These are phyloP conservation scores for Augochlora pura DNA, from an alignment of 1,140 invertebrate genomes.

Conservation along the genomic window DNA sequence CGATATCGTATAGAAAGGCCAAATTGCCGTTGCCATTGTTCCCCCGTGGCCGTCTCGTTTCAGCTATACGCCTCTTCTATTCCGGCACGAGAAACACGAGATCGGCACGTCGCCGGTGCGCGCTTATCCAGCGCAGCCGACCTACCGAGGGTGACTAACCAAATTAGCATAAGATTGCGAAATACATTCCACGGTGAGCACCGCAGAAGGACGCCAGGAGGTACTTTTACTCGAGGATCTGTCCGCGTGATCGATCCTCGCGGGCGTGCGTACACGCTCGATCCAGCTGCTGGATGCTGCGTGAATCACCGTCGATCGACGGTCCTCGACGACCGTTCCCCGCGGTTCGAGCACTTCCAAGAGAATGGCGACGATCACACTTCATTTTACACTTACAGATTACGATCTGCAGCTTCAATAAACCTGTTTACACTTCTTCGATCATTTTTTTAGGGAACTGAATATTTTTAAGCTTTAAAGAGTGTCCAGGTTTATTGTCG, in stretches of 20 bases:
- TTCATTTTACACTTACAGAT: not conserved
- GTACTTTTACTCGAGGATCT: constrained; percentile 59
- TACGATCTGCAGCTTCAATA: too few species aligned
- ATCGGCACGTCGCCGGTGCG: not conserved
- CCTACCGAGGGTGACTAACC: constrained; percentile 59
- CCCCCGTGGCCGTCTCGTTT: constrained; percentile 1
- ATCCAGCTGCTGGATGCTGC: constrained; percentile 11
- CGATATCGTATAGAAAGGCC: constrained; percentile 49
- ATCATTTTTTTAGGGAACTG: too few species aligned
- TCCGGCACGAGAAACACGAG: not conserved
- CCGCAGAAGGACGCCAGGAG: constrained; percentile 50
- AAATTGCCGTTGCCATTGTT: constrained; percentile 51
- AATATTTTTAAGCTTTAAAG: too few species aligned
- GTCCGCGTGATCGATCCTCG: constrained; percentile 49
- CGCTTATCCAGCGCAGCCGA: constrained; percentile 3
- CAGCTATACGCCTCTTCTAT: constrained; percentile 20
- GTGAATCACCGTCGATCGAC: constrained; percentile 23
- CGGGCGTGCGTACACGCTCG: constrained; percentile 16
- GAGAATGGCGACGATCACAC: not conserved
- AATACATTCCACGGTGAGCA: constrained; percentile 53
- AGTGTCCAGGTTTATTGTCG: too few species aligned
- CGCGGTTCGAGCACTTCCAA: not conserved
- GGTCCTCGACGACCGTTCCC: not conserved
- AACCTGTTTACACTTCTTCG: too few species aligned
- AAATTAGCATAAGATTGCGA: constrained; percentile 64